Base-by-base conservation (phyloP, 2,888 invertebrate species). In the Habrosyne pyritoides region DNA sequence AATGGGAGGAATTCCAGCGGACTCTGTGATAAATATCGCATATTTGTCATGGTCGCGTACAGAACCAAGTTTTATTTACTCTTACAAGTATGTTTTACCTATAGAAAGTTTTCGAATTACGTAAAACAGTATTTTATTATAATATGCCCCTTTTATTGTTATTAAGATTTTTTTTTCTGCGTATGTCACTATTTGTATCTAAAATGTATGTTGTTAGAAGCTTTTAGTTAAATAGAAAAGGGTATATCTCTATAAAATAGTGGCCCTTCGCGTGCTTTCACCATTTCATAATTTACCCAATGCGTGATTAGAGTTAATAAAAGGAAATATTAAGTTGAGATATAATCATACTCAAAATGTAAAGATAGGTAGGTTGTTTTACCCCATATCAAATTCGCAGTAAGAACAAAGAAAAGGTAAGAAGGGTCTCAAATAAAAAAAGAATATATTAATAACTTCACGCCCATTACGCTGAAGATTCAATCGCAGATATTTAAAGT, bases 1-100 rank as follows among this genome's bases (percentile, higher is more conserved):
- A 77, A 75, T 67, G 61, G 60, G 63, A 53, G 53, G 58, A 64
- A 68, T 64, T 66, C 54, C 55, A 52, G 55, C 58, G 56, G 52
- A 36, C 48, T 55, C 57, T 46, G 55, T 74, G 73, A 83, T 70
- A 70, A 67, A 79, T 69, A 61, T 60, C 53, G 54, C 63, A 64
- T 73, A 78, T 81, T 77, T 75, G 71, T 76, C 72, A 72, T 56
- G 51, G 56, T 30, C 64, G 21, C 30, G 61, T 71, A 67, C 66
- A 66, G 67, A 58, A 66, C 47, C 47, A 55, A 52, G 54, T 54
- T 54, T 53, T 33, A 33, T 33, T 33, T 33, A n/a, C n/a, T 64
- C 2, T 42, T 12, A 18, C 8, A 18, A 5, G 42, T 18, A 24
- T 24, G 7, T 24, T n/a, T n/a, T n/a, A 18, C 42, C 18, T 12